These are phyloP conservation scores for Labeo calbasu DNA, from an alignment of 2,797 vertebrate genomes.

Conservation along the genomic window DNA sequence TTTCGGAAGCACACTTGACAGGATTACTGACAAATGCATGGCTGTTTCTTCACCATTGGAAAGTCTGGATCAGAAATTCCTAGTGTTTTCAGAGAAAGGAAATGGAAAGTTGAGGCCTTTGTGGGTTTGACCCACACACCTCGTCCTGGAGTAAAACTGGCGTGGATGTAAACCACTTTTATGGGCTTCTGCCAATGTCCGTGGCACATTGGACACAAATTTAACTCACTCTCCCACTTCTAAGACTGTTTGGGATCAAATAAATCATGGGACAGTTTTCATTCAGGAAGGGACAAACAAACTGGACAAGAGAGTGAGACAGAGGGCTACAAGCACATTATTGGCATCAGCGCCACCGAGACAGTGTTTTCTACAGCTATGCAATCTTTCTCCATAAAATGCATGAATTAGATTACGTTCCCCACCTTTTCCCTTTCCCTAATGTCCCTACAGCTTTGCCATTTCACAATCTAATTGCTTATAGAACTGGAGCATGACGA, in stretches of 20 bases:
- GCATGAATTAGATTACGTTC: slow-evolving; percentile 74
- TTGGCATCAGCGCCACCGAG: slow-evolving; percentile 67
- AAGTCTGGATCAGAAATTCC: slow-evolving; percentile 26
- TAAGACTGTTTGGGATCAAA: slow-evolving; percentile 42
- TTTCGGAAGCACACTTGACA: slow-evolving; percentile 60
- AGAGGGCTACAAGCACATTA: slow-evolving; percentile 70
- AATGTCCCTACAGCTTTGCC: slow-evolving; percentile 56
- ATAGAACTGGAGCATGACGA: slow-evolving; percentile 76
- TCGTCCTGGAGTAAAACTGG: slow-evolving; percentile 30
- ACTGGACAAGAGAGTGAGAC: slow-evolving; percentile 38
- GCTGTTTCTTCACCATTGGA: slow-evolving; percentile 45
- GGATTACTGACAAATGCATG: slow-evolving; percentile 51
- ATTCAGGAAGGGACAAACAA: slow-evolving; percentile 34
- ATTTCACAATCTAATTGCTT: slow-evolving; percentile 66
- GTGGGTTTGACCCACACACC: slow-evolving; percentile 11
- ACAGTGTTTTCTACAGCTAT: slow-evolving; percentile 81
- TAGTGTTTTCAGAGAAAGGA: slow-evolving; percentile 27
- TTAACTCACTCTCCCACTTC: slow-evolving; percentile 58
- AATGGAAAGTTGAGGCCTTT: slow-evolving; percentile 17
- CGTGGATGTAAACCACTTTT: slow-evolving; percentile 24
- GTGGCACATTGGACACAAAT: slow-evolving; percentile 59
- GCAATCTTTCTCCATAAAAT: slow-evolving; percentile 79
- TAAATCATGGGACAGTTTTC: slow-evolving; percentile 16
- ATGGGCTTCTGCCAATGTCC: slow-evolving; percentile 52
- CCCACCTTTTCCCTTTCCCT: slow-evolving; percentile 62